Evolutionary conservation across 2,888 invertebrate genomes (phyloP).

Genomic region (Epinotia demarniana): DNA sequence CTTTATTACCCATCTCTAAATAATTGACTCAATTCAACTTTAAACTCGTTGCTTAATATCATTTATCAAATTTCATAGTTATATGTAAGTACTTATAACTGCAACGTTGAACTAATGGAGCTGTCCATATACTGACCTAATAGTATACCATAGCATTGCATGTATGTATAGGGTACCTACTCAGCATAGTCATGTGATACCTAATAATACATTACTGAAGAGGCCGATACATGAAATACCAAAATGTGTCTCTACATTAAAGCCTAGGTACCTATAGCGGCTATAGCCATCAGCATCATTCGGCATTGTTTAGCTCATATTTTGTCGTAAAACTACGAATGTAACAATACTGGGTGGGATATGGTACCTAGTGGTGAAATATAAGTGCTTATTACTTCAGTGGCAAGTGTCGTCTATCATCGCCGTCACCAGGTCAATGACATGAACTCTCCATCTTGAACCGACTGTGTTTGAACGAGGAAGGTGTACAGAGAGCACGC

Average conservation of each 20-base stretch:
- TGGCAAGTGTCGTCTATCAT: neutral
- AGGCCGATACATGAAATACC: no score
- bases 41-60: neutral
- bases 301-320: neutral
- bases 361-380: neutral
- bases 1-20: constrained; percentile 57
- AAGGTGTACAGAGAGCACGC: neutral
- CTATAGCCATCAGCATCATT: no score
- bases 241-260: no score
- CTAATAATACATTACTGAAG: no score
- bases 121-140: no score
- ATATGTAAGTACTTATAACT: no score
- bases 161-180: no score
- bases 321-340: neutral
- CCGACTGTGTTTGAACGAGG: constrained; percentile 1
- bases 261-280: no score
- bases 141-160: no score
- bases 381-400: neutral
- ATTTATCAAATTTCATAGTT: no score
- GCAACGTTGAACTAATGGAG: no score
- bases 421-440: neutral
- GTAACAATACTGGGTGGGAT: neutral
- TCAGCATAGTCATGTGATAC: no score
- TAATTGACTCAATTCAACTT: constrained; percentile 4
- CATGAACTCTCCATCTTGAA: neutral